Percentiles rank a stretch among this genome's conserved stretches.
Conservation (phyloP, 2,113 vertebrate genomes). For the Actenoides lindsayi region DNA sequence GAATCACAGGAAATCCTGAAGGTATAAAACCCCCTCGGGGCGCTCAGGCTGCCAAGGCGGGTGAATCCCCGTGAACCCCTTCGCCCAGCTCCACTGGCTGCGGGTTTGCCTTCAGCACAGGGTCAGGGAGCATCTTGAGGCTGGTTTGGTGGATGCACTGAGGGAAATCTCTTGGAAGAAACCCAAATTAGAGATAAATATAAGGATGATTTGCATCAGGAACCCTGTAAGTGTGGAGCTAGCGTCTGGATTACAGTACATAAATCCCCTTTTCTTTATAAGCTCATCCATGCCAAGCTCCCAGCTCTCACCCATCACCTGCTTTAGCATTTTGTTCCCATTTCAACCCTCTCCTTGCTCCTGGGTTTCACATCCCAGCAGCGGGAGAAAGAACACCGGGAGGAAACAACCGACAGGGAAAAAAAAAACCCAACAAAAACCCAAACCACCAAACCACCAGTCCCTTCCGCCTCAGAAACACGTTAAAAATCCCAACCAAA, state of each 20-base stretch:
- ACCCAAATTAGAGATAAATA: background rate
- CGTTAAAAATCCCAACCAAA: background rate
- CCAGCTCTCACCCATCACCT: background rate
- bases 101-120: background rate
- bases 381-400: background rate
- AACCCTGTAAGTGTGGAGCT: background rate
- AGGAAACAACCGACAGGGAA: rapidly evolving
- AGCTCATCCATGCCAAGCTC: background rate
- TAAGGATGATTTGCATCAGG: background rate
- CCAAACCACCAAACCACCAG: background rate
- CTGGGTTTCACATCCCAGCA: background rate
- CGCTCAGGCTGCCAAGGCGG: background rate
- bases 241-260: background rate
- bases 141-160: rapidly evolving
- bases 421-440: background rate
- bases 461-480: background rate
- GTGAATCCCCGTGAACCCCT: background rate
- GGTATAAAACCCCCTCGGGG: background rate
- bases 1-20: constrained; percentile 9
- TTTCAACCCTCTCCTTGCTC: background rate
- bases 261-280: constrained; percentile 24
- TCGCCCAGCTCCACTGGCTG: background rate
- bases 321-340: background rate
- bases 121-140: background rate
- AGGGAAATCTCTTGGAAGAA: constrained; percentile 4